These are phyloP conservation scores for Stenchaetothrips biformis DNA, from an alignment of 2,888 invertebrate genomes.

Conservation along the genomic window DNA sequence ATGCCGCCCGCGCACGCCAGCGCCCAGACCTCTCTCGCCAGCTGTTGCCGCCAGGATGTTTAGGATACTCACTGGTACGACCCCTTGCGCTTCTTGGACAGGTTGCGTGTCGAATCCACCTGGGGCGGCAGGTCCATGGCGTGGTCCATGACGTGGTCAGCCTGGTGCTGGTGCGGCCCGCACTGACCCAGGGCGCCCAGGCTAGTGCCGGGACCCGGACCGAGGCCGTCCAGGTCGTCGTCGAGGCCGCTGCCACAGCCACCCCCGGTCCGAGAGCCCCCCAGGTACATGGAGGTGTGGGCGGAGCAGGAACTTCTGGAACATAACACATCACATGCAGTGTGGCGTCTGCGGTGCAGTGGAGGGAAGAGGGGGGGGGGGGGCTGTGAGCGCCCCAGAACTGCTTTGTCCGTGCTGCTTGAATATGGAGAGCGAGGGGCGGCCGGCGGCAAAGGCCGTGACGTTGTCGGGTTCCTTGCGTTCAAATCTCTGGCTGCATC, in stretches of 20 bases:
- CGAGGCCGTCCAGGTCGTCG: conserved; percentile 27
- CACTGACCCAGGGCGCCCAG: not conserved
- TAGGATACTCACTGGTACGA: conserved; percentile 36
- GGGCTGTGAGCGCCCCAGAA: not conserved
- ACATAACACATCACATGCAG: conserved; percentile 30
- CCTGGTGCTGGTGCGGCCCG: not conserved
- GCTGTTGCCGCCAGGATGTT: not conserved
- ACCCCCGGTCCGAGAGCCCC: conserved; percentile 33
- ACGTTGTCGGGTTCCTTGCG: not conserved
- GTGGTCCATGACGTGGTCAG: not conserved
- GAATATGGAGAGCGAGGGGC: not conserved
- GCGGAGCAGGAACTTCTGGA: conserved; percentile 40
- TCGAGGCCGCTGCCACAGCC: not conserved
- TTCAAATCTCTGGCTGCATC: not conserved
- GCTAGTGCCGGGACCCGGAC: conserved; percentile 21
- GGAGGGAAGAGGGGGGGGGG: not conserved
- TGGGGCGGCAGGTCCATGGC: conserved; percentile 33
- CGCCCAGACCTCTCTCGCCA: not conserved
- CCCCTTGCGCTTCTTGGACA: conserved; percentile 38
- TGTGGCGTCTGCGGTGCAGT: not conserved
- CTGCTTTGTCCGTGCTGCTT: not conserved
- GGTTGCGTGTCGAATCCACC: conserved; percentile 38
- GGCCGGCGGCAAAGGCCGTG: not conserved
- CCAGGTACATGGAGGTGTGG: conserved; percentile 39
- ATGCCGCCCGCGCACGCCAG: not conserved